Conservation (phyloP, 1,140 invertebrate genomes). For the Formica exsecta region DNA sequence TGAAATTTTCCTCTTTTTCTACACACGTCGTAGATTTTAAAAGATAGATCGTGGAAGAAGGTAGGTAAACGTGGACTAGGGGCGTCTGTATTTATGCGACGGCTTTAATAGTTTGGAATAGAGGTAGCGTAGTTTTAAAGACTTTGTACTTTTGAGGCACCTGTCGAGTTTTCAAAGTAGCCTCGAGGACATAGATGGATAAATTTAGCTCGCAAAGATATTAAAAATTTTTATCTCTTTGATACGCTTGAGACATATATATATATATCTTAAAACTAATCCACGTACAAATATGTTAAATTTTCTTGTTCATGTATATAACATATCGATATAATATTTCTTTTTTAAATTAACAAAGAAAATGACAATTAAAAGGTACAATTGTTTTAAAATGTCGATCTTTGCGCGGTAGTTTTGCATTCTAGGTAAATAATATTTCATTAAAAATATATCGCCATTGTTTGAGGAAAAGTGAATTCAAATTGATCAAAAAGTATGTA, state of each 20-base stretch:
- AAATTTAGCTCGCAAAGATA: constrained; percentile 31
- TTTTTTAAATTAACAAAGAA: neutral
- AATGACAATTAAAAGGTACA: neutral
- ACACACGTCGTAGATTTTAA: neutral
- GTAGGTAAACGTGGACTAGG: neutral
- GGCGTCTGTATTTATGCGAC: neutral
- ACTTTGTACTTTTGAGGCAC: constrained; percentile 49
- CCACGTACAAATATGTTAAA: neutral
- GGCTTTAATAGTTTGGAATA: neutral
- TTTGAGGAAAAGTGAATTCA: neutral
- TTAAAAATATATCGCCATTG: neutral
- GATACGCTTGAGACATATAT: neutral
- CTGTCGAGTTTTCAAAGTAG: constrained; percentile 11
- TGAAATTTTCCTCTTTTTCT: neutral
- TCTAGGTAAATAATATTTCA: neutral
- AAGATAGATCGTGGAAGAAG: neutral
- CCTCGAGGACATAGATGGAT: constrained; percentile 7
- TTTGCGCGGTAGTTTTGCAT: neutral
- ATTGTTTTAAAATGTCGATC: neutral
- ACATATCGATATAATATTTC: neutral
- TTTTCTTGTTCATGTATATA: neutral
- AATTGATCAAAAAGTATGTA: neutral
- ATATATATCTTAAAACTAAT: neutral
- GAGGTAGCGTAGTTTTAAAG: constrained; percentile 12
- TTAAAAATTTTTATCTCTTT: constrained; percentile 6